phyloP scores from a whole-genome alignment of 2,797 vertebrate genomes.

The Girardinus metallicus region DNA sequence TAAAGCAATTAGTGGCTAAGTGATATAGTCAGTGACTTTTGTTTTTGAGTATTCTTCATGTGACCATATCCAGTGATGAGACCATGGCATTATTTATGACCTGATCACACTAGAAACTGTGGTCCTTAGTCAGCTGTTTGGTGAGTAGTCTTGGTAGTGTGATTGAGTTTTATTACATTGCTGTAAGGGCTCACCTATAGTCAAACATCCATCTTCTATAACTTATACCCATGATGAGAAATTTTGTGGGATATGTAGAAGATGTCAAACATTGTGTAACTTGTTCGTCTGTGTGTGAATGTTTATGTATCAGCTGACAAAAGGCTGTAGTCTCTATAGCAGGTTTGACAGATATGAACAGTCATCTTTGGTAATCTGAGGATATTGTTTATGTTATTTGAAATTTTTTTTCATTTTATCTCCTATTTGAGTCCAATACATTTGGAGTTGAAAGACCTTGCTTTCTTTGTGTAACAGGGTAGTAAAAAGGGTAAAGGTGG shows the following conservation, averaged over 20 bases:
- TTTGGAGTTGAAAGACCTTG: background rate
- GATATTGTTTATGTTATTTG: conserved; percentile 38
- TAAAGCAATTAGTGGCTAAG: conserved; percentile 35
- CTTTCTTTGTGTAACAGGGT: conserved; percentile 74
- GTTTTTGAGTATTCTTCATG: background rate
- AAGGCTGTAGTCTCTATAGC: conserved; percentile 39
- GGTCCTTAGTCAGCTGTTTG: conserved; percentile 67
- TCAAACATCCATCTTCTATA: conserved; percentile 50
- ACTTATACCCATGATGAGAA: conserved; percentile 37
- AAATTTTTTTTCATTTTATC: background rate
- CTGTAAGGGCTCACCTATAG: conserved; percentile 94
- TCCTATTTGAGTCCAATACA: background rate
- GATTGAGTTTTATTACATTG: conserved; percentile 77
- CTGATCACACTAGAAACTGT: conserved; percentile 69
- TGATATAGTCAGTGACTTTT: background rate
- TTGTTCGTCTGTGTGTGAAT: conserved; percentile 42
- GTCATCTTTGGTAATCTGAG: conserved; percentile 82
- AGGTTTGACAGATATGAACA: conserved; percentile 62
- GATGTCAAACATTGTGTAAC: conserved; percentile 58
- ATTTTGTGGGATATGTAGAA: conserved; percentile 41
- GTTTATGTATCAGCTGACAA: conserved; percentile 58
- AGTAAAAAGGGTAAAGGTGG: conserved; percentile 86
- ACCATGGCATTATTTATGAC: conserved; percentile 86
- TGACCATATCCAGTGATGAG: conserved; percentile 84
- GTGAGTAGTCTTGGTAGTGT: conserved; percentile 92